Percentiles rank a stretch among this genome's conserved stretches.
Conservation (phyloP, 2,113 vertebrate genomes). For the Clarias magur region DNA sequence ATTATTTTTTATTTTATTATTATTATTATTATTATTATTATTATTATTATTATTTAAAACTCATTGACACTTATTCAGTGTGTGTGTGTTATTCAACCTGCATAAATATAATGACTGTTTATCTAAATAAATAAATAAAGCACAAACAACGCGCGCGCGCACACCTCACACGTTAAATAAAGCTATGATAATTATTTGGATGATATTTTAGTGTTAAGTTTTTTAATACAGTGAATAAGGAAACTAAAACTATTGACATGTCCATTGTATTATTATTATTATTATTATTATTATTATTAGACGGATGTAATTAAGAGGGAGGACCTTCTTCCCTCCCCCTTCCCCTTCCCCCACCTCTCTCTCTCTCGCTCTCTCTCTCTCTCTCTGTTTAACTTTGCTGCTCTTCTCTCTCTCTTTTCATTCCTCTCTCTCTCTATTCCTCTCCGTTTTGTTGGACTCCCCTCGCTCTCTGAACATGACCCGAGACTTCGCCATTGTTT, state of each 20-base stretch:
- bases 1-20: no score
- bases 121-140: not conserved
- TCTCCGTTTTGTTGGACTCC: conserved; percentile 33
- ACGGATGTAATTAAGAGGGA: not conserved
- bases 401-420: conserved; percentile 42
- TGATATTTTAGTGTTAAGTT: not conserved
- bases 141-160: not conserved
- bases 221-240: not conserved
- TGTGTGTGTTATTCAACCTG: no score
- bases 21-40: conserved; percentile 6
- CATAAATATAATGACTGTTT: no score
- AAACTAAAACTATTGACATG: not conserved
- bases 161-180: not conserved
- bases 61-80: no score
- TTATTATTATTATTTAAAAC: not conserved
- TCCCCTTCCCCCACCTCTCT: not conserved
- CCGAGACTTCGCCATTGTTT: conserved; percentile 11
- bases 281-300: not conserved
- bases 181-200: no score
- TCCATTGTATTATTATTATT: not conserved
- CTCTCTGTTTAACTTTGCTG: not conserved
- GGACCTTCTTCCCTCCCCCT: not conserved
- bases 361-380: conserved; percentile 3
- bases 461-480: conserved; percentile 39
- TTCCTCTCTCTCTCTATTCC: conserved; percentile 37